phyloP scores from a whole-genome alignment of 2,113 vertebrate species.

The Scolopax mira region DNA sequence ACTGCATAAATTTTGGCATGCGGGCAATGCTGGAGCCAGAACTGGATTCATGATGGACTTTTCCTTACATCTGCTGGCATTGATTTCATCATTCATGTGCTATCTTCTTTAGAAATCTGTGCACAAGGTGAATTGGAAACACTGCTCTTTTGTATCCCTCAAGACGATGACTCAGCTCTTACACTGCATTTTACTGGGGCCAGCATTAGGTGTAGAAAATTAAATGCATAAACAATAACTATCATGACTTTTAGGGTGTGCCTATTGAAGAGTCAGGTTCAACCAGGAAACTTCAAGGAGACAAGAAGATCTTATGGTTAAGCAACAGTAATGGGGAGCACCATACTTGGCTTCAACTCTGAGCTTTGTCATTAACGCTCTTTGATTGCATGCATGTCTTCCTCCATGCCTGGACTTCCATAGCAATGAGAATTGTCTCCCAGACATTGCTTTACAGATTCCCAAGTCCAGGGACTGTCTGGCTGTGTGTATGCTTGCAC shows the following conservation, averaged over 20 bases:
- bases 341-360: neutral
- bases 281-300: neutral
- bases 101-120: neutral
- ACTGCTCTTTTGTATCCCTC: neutral
- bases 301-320: neutral
- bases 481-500: neutral
- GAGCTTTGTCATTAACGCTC: neutral
- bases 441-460: neutral
- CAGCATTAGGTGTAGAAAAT: neutral
- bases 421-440: neutral
- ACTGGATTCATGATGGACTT: neutral
- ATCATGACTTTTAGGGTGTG: neutral
- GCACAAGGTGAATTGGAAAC: neutral
- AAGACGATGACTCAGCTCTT: neutral
- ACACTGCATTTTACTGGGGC: neutral
- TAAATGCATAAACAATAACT: neutral
- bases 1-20: neutral
- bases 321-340: neutral
- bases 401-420: neutral
- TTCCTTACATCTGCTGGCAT: neutral
- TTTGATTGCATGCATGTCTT: neutral
- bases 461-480: neutral
- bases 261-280: neutral
- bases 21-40: neutral
- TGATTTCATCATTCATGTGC: neutral